These are phyloP conservation scores for Homalodisca vitripennis DNA, from an alignment of 1,140 invertebrate genomes.

Conservation along the genomic window DNA sequence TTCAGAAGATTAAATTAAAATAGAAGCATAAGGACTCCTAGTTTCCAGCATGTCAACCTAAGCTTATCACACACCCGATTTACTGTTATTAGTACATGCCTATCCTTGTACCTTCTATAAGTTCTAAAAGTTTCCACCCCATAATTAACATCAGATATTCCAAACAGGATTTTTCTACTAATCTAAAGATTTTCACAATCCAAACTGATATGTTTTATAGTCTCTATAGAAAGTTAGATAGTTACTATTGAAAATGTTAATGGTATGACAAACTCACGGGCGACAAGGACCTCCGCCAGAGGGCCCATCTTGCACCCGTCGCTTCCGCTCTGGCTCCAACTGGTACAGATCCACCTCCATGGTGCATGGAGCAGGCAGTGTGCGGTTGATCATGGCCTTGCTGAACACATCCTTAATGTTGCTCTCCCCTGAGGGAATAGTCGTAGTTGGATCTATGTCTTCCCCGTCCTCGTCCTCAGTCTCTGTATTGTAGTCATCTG, in stretches of 20 bases:
- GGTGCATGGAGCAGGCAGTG: slow-evolving; percentile 75
- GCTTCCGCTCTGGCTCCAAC: slow-evolving; percentile 30
- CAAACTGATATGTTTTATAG: too few relatives aligned
- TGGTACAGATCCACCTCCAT: slow-evolving; percentile 60
- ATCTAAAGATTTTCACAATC: too few relatives aligned
- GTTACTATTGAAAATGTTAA: slow-evolving; percentile 7
- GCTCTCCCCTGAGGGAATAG: slow-evolving; percentile 5
- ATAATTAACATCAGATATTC: too few relatives aligned
- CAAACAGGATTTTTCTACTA: too few relatives aligned
- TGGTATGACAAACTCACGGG: not conserved
- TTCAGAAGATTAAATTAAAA: too few relatives aligned
- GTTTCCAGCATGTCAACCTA: too few relatives aligned
- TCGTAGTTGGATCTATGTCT: not conserved
- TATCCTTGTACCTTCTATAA: too few relatives aligned
- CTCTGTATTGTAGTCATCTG: slow-evolving; percentile 2
- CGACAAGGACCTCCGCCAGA: not conserved
- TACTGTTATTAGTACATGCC: too few relatives aligned
- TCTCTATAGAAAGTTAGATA: not conserved
- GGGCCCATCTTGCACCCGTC: not conserved
- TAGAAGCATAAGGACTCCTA: too few relatives aligned
- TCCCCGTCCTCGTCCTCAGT: not conserved
- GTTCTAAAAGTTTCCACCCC: too few relatives aligned
- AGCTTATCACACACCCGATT: too few relatives aligned
- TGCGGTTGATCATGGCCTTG: slow-evolving; percentile 66
- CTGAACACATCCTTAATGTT: slow-evolving; percentile 20